Conservation (phyloP, 2,888 invertebrate genomes). For the Pseudanteris insignis region DNA sequence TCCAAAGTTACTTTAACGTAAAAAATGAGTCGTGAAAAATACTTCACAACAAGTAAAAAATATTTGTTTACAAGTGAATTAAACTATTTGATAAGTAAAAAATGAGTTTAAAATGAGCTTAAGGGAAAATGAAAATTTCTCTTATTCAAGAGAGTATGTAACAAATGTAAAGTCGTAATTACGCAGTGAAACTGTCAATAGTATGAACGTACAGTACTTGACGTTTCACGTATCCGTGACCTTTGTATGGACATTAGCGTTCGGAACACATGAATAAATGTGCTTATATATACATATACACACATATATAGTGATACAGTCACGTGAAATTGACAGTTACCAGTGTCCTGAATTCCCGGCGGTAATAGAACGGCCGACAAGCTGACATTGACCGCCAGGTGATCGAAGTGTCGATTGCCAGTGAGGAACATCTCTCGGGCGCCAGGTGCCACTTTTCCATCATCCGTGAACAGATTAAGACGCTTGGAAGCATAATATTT, state of each 20-base stretch:
- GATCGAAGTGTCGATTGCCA: constrained; percentile 85
- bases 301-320: constrained; percentile 1
- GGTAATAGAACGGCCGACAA: constrained; percentile 91
- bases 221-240: constrained; percentile 27
- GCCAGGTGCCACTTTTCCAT: constrained; percentile 77
- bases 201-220: constrained; percentile 21
- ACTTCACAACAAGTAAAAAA: too few species aligned
- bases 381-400: constrained; percentile 83
- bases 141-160: too few species aligned
- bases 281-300: constrained; percentile 10
- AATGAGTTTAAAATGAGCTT: too few species aligned
- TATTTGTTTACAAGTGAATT: too few species aligned
- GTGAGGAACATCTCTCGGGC: constrained; percentile 77
- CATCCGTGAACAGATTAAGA: constrained; percentile 80
- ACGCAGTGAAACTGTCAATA: too few species aligned
- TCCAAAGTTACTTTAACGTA: too few species aligned
- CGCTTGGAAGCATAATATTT: constrained; percentile 85
- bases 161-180: too few species aligned
- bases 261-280: constrained; percentile 3
- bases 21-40: too few species aligned
- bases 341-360: constrained; percentile 77
- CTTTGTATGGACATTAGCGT: constrained; percentile 13
- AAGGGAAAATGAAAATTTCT: too few species aligned
- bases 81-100: too few species aligned
- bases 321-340: constrained; percentile 63